Evolutionary conservation across 2,797 vertebrate species (phyloP), one percentile per base, ranked within the genome.

Genomic region (Buphagus erythrorhynchus): DNA sequence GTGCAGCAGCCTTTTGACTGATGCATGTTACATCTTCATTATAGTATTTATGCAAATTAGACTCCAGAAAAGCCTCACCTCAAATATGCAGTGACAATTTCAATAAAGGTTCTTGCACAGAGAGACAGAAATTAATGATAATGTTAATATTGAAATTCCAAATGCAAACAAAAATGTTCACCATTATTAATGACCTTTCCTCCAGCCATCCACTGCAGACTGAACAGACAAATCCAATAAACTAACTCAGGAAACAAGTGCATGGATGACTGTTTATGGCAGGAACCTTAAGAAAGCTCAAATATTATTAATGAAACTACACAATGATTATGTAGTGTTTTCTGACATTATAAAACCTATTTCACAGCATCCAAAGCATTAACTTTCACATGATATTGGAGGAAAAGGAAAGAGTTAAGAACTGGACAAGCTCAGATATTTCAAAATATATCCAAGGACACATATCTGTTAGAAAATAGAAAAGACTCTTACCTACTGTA

Each of bases 401-500:
- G 33, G 14, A 83, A 90, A 72, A 76, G 10, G 31, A 11, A 86
- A 73, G 5, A 75, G 28, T 22, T 10, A 21, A 79, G 48, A 88
- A 82, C 0, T 24, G 10, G 33, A 28, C 13, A 92, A 51, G 51
- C 24, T 54, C 33, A 49, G 54, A 40, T 28, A 87, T 25, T 82
- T 63, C 42, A 43, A 48, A 84, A 2, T 40, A 40, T 1, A 4
- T 45, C 28, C 57, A 28, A 85, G 42, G 31, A 66, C 7, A 66
- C 1, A 1, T 1, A 74, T 2, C n/a, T 46, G 13, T 6, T 36
- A 26, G 52, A 75, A 92, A 73, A 61, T 0, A 74, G 36, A 75
- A 71, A 78, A 93, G n/a, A 80, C 74, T 88, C 98, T 99, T 98
- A 99, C 99, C 99, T 94, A 99, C 98, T 96, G 98, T 99, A 97